Percentiles rank a stretch among this genome's conserved stretches.
phyloP scores from a whole-genome alignment of 2,888 invertebrate species.

The Epistrophe eligans region DNA sequence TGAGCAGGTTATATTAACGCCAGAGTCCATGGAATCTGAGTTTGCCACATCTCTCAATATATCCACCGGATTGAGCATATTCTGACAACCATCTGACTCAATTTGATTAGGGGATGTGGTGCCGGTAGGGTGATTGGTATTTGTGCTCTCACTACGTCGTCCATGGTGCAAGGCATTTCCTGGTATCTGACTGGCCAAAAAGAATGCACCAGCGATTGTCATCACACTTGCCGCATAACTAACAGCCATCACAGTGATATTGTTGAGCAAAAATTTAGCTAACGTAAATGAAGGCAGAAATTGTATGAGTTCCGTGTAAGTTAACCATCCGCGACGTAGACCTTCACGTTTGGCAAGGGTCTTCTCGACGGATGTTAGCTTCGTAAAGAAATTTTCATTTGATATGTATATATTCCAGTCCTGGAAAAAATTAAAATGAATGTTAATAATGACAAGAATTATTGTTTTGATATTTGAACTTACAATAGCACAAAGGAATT shows the following conservation, averaged over 20 bases:
- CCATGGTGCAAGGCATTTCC: conserved; percentile 83
- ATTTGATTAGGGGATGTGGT: conserved; percentile 36
- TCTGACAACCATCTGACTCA: conserved; percentile 52
- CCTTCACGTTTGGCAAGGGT: conserved; percentile 90
- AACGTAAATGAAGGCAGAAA: conserved; percentile 82
- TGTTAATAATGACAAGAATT: not conserved
- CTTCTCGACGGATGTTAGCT: conserved; percentile 88
- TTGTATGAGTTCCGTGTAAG: conserved; percentile 90
- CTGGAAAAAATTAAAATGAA: conserved; percentile 81
- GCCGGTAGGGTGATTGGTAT: conserved; percentile 5
- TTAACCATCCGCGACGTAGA: conserved; percentile 90
- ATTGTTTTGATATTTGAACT: conserved; percentile 81
- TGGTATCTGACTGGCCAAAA: conserved; percentile 85
- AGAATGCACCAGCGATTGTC: conserved; percentile 84
- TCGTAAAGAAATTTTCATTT: conserved; percentile 90
- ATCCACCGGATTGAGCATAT: conserved; percentile 56
- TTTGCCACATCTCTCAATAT: not conserved
- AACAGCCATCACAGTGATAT: conserved; percentile 81
- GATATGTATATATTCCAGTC: conserved; percentile 94
- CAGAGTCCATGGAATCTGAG: conserved; percentile 40
- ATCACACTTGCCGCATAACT: conserved; percentile 83
- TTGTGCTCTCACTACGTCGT: conserved; percentile 60
- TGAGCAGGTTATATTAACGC: conserved; percentile 76
- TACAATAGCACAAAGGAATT: conserved; percentile 95
- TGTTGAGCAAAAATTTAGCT: conserved; percentile 81